Evolutionary conservation across 2,888 invertebrate genomes (phyloP).

Genomic region (Bellardia bayeri): DNA sequence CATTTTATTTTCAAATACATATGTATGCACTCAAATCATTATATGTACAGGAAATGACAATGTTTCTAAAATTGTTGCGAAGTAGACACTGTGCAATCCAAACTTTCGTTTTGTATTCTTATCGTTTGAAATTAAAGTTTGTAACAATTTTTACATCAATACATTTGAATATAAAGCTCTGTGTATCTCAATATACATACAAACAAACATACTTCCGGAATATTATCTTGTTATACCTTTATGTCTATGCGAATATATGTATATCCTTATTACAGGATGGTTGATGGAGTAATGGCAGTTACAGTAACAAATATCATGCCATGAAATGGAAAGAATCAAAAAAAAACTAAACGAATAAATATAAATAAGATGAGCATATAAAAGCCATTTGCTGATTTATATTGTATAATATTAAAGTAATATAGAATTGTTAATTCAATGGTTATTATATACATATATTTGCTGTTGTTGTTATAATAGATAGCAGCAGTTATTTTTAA

Average conservation of each 20-base stretch:
- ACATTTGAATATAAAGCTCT: slow-evolving; percentile 23
- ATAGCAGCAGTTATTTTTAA: neutral
- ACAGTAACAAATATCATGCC: neutral
- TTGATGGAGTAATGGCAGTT: slow-evolving; percentile 10
- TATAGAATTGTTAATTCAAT: slow-evolving; percentile 78
- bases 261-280: slow-evolving; percentile 12
- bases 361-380: slow-evolving; percentile 43
- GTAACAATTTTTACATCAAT: slow-evolving; percentile 31
- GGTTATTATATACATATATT: slow-evolving; percentile 51
- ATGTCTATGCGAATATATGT: neutral
- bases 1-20: no score
- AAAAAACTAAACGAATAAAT: neutral
- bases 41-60: no score
- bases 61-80: neutral
- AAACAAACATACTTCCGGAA: slow-evolving; percentile 5
- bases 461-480: neutral
- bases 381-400: slow-evolving; percentile 82
- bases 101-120: slow-evolving; percentile 47
- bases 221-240: slow-evolving; percentile 11
- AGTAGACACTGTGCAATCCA: slow-evolving; percentile 38
- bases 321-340: slow-evolving; percentile 3
- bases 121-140: slow-evolving; percentile 64
- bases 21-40: no score
- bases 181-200: neutral
- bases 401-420: slow-evolving; percentile 81